Conservation (phyloP, 23 tunicate genomes). For the Trididemnum clinides region DNA sequence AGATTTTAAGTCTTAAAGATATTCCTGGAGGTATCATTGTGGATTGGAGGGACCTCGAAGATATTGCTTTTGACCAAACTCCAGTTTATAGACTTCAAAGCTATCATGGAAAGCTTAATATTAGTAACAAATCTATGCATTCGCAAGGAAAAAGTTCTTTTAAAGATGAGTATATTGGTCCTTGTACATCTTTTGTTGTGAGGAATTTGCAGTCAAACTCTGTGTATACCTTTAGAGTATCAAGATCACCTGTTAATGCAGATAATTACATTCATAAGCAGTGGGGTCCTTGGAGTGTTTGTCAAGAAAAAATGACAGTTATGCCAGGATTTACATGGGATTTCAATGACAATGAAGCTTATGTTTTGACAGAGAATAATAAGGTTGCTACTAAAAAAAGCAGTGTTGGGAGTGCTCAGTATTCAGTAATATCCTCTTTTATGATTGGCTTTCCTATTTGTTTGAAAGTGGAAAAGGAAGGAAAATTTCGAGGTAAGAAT, state of each 20-base stretch:
- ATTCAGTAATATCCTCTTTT: constrained; percentile 54
- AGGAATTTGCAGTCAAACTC: constrained; percentile 65
- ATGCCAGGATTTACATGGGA: constrained; percentile 77
- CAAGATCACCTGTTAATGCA: constrained; percentile 35
- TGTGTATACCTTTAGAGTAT: constrained; percentile 79
- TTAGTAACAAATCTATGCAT: background rate
- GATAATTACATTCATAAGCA: constrained; percentile 26
- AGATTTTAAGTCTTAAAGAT: constrained; percentile 57
- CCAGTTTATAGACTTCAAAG: constrained; percentile 62
- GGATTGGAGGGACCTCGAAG: constrained; percentile 62
- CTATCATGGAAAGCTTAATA: constrained; percentile 61
- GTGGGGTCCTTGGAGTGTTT: constrained; percentile 96
- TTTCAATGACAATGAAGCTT: constrained; percentile 42
- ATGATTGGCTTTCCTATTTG: constrained; percentile 63
- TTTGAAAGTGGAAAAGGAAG: constrained; percentile 77
- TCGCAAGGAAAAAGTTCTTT: constrained; percentile 13
- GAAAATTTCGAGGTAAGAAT: constrained; percentile 44
- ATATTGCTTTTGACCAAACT: constrained; percentile 38
- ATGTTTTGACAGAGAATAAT: constrained; percentile 29
- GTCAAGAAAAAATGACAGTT: constrained; percentile 79
- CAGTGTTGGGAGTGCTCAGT: constrained; percentile 41
- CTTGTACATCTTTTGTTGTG: constrained; percentile 19
- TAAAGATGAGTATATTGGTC: constrained; percentile 68
- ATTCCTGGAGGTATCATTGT: constrained; percentile 83
- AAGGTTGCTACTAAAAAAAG: constrained; percentile 48